Conservation (phyloP, 2,888 invertebrate genomes). For the Archaeoteleia sp. region DNA sequence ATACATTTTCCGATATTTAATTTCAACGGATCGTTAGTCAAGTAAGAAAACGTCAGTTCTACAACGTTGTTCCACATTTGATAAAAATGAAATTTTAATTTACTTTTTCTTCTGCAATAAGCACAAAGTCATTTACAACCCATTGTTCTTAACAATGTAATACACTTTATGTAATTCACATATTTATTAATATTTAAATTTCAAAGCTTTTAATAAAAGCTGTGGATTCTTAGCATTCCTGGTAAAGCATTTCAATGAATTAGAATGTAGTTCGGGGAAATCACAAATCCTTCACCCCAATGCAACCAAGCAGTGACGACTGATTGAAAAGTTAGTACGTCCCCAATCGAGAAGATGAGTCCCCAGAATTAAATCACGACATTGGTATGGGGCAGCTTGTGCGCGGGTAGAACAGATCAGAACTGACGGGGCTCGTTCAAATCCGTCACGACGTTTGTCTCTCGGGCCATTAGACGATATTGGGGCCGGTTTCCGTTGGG, state of each 20-base stretch:
- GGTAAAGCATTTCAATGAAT: too few relatives aligned
- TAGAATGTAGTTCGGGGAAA: constrained; percentile 14
- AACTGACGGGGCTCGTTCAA: constrained; percentile 32
- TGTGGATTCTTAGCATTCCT: too few relatives aligned
- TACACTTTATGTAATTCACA: too few relatives aligned
- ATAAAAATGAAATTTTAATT: too few relatives aligned
- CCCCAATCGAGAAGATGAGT: constrained; percentile 70
- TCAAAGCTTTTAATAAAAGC: too few relatives aligned
- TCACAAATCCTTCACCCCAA: constrained; percentile 22
- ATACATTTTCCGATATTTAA: constrained; percentile 10
- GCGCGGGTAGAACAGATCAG: constrained; percentile 17
- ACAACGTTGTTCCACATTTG: neutral
- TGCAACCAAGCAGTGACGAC: constrained; percentile 51
- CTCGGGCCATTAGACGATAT: constrained; percentile 66
- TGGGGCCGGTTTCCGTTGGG: constrained; percentile 56
- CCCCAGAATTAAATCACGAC: constrained; percentile 67
- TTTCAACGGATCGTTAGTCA: neutral
- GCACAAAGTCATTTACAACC: too few relatives aligned
- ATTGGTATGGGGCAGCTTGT: constrained; percentile 47
- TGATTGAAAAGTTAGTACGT: constrained; percentile 71
- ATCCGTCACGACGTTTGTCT: constrained; percentile 64
- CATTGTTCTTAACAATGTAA: too few relatives aligned
- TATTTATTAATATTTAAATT: too few relatives aligned
- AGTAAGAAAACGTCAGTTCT: neutral
- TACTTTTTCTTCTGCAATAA: too few relatives aligned